Conservation (phyloP, 2,888 invertebrate species). For the Iselma pallidipennis region DNA sequence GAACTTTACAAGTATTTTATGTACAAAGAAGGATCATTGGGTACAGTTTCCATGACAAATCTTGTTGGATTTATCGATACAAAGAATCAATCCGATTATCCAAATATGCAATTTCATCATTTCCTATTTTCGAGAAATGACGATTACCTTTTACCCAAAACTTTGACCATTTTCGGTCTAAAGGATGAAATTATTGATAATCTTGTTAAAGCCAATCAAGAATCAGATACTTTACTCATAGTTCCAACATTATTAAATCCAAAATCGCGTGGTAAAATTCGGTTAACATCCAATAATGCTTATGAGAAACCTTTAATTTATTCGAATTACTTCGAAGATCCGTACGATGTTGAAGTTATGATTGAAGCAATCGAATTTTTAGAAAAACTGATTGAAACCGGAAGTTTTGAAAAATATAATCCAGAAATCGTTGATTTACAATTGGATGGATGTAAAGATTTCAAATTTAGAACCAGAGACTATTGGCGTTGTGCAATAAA, state of each 20-base stretch:
- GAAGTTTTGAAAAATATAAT: conserved; percentile 50
- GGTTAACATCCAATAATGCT: conserved; percentile 61
- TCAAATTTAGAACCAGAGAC: conserved; percentile 53
- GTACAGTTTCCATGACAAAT: conserved; percentile 55
- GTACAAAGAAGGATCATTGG: conserved; percentile 57
- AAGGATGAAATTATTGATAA: conserved; percentile 34
- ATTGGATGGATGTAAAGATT: conserved; percentile 56
- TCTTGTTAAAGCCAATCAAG: conserved; percentile 21
- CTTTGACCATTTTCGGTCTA: conserved; percentile 38
- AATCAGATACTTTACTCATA: conserved; percentile 16
- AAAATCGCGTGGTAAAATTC: conserved; percentile 61
- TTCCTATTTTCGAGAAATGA: conserved; percentile 45
- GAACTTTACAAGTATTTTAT: conserved; percentile 57
- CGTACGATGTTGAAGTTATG: conserved; percentile 59
- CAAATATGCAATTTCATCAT: conserved; percentile 56
- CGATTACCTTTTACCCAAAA: conserved; percentile 20
- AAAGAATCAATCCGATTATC: conserved; percentile 53
- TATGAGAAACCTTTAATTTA: conserved; percentile 63
- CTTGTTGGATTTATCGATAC: conserved; percentile 60
- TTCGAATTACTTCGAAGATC: conserved; percentile 65
- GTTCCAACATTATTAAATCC: conserved; percentile 46
- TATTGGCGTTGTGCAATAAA: conserved; percentile 60
- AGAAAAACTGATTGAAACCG: conserved; percentile 53
- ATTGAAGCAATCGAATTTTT: conserved; percentile 53
- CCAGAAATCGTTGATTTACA: conserved; percentile 49